Base-by-base conservation (phyloP, 2,113 vertebrate species). In the Ranitomeya variabilis region DNA sequence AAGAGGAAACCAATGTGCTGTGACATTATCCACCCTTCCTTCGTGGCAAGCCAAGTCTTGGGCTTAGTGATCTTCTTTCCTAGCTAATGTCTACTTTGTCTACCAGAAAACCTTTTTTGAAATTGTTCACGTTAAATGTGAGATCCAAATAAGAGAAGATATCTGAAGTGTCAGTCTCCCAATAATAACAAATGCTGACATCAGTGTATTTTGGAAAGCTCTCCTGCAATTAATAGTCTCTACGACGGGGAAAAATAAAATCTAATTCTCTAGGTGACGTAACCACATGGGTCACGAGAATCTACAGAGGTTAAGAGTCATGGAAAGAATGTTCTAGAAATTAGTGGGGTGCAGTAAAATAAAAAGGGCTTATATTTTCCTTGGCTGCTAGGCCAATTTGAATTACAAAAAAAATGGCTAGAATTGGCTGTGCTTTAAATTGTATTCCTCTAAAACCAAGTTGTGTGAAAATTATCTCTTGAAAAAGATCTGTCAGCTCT, bases 11-110 rank as follows among this genome's bases (percentile, higher is more conserved):
- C 18, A 31, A 10, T 51, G 82, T 89, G 85, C 73, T 16, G 76
- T 55, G 31, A 73, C 59, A 66, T 13, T 77, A 85, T 89, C 59
- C 85, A 10, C 80, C 81, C 60, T 90, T 88, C 83, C 64, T 87
- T 86, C 23, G 5, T 77, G 8, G 77, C 86, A 90, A 89, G 83
- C n/a, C 87, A 90, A 78, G 0, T 19, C 21, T 73, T 64, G 0
- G 57, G 18, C 89, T 15, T 21, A 16, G 69, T 19, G 90, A 80
- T 80, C 15, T 55, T 80, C 77, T 45, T 59, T 87, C 81, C 0
- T 0, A 0, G 19, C 51, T 66, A 13, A 51, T 80, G 87, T 76
- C 3, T 26, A 26, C 45, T 62, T 4, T 62, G 15, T 37, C 79
- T 62, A 62, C 3, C 15, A 37, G 9, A 57, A 3, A 23, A 13